A percentile compares a stretch with the other conserved stretches of the same genome.
Conservation (phyloP, 2,888 invertebrate genomes). For the Salticus scenicus region DNA sequence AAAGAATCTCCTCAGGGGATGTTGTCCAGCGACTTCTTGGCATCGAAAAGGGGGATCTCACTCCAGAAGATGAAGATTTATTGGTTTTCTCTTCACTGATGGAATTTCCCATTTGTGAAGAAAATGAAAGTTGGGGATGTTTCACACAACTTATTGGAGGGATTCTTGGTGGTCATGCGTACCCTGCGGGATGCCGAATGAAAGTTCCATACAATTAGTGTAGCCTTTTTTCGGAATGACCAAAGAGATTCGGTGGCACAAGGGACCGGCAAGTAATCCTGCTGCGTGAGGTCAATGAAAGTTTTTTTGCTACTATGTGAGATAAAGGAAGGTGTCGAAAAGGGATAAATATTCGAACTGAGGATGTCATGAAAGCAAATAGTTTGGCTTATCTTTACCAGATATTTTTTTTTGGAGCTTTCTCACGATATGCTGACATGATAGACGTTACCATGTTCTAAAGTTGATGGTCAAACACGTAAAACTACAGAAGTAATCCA, state of each 20-base stretch:
- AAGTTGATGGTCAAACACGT: no score
- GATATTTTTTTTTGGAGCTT: not conserved
- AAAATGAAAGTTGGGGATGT: no score
- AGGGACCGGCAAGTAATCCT: not conserved
- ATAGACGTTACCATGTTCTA: not conserved
- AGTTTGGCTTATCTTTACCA: not conserved
- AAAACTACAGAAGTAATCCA: no score
- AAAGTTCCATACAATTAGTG: not conserved
- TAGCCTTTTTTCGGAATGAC: not conserved
- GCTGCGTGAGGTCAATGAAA: not conserved
- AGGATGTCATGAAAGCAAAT: not conserved
- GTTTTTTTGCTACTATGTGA: not conserved
- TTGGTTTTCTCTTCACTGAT: not conserved
- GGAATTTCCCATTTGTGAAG: not conserved
- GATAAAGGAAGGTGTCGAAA: not conserved
- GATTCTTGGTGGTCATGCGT: not conserved
- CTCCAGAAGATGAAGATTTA: not conserved
- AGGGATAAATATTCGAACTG: not conserved
- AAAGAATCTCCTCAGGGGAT: not conserved
- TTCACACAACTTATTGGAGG: not conserved
- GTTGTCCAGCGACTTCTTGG: not conserved
- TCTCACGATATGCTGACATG: not conserved
- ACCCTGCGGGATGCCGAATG: not conserved
- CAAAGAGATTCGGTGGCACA: not conserved
- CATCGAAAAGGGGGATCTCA: not conserved